phyloP scores from a whole-genome alignment of 2,113 vertebrate genomes.

The Drymodes brunneopygia region DNA sequence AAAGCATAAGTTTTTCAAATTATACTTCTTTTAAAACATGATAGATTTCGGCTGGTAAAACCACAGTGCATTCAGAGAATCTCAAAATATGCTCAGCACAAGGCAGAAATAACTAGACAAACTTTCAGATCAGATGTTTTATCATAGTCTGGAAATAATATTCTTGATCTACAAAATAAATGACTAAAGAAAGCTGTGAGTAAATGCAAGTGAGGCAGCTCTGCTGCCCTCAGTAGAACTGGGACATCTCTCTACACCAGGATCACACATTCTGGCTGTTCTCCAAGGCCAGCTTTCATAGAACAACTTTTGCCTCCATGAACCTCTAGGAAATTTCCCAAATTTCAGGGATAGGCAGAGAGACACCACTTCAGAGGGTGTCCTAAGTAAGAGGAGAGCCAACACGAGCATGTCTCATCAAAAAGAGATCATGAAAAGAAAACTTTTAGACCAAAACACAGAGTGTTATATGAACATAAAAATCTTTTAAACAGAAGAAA shows the following conservation, averaged over 20 bases:
- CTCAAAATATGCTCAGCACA: neutral
- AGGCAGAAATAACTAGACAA: neutral
- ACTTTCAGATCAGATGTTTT: neutral
- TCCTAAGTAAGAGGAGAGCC: neutral
- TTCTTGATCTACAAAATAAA: neutral
- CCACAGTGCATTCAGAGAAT: neutral
- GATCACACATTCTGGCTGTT: neutral
- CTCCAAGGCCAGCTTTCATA: neutral
- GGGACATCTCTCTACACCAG: neutral
- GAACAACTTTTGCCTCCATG: neutral
- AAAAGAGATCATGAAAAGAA: neutral
- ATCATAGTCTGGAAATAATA: neutral
- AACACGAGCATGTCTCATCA: neutral
- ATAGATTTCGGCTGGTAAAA: neutral
- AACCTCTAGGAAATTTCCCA: neutral
- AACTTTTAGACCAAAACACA: neutral
- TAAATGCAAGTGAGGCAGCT: neutral
- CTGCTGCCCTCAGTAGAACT: neutral
- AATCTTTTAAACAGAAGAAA: neutral
- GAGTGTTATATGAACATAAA: neutral
- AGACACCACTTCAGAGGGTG: neutral
- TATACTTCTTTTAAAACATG: neutral
- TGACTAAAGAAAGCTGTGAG: neutral
- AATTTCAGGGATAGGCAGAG: neutral
- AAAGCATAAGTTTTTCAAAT: neutral